Evolutionary conservation across 2,888 invertebrate genomes (phyloP).

Genomic region (Lepidocyrtinus sp.): DNA sequence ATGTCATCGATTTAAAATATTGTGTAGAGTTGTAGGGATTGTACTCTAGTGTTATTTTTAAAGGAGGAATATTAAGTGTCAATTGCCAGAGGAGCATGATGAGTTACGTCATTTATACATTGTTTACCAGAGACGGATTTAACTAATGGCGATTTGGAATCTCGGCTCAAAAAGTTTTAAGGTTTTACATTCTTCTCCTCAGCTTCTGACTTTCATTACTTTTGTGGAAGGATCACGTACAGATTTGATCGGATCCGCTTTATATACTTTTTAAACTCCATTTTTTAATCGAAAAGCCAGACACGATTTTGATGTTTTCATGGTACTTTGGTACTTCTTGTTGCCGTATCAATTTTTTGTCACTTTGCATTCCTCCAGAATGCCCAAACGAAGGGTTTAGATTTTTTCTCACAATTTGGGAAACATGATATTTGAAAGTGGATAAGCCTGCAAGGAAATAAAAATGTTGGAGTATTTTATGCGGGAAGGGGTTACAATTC

Average conservation of each 20-base stretch:
- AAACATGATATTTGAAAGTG: conserved; percentile 10
- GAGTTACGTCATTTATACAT: not conserved
- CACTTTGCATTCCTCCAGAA: conserved; percentile 1
- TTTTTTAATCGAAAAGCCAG: conserved; percentile 15
- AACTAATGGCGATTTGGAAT: no score
- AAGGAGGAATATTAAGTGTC: not conserved
- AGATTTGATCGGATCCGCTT: not conserved
- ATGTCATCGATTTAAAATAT: conserved; percentile 13
- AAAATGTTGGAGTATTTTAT: conserved; percentile 1
- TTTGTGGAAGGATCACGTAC: not conserved
- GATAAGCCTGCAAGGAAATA: conserved; percentile 4
- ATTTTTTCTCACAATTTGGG: not conserved
- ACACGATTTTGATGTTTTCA: not conserved
- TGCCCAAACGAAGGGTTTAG: not conserved
- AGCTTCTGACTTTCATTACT: not conserved
- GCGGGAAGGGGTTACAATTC: not conserved
- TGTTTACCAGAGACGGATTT: no score
- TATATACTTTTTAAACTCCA: not conserved
- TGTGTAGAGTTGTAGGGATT: not conserved
- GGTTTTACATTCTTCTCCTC: no score
- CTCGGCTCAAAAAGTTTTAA: no score
- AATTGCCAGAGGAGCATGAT: conserved; percentile 9
- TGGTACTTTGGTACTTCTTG: not conserved
- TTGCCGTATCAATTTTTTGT: not conserved
- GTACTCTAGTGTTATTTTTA: conserved; percentile 1